phyloP scores from a whole-genome alignment of 2,113 vertebrate genomes.

The Cochlearius cochlearius region DNA sequence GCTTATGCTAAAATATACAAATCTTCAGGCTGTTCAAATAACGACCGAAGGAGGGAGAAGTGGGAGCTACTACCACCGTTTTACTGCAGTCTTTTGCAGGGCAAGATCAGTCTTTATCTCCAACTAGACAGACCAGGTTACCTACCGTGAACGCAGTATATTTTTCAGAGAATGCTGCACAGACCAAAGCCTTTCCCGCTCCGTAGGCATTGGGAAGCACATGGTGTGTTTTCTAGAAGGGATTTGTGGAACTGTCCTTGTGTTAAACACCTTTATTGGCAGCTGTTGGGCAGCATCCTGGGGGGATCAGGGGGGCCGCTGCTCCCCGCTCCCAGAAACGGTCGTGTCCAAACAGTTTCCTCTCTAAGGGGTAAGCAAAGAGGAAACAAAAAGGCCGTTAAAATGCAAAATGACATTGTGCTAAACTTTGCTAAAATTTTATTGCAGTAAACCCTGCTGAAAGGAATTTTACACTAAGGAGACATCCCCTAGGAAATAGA shows the following conservation, averaged over 20 bases:
- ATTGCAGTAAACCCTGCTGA: neutral
- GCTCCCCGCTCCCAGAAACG: neutral
- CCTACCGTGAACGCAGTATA: fast-evolving
- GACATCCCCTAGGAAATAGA: neutral
- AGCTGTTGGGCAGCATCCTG: neutral
- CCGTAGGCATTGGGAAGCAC: neutral
- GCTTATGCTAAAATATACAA: neutral
- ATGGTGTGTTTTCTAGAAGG: neutral
- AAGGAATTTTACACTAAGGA: neutral
- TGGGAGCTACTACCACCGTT: too few relatives aligned
- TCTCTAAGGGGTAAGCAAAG: neutral
- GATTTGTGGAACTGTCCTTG: neutral
- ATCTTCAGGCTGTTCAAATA: neutral
- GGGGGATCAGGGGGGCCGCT: too few relatives aligned
- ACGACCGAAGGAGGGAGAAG: neutral
- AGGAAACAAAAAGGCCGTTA: neutral
- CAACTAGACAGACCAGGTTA: neutral
- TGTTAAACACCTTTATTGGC: neutral
- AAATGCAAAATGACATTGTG: neutral
- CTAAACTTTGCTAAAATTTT: neutral
- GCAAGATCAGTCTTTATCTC: neutral
- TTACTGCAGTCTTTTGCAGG: neutral
- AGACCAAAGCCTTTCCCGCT: neutral
- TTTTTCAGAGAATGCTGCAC: neutral
- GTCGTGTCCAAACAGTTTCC: fast-evolving